Percentiles rank a stretch among this genome's conserved stretches.
Evolutionary conservation across 2,888 invertebrate genomes (phyloP).

Genomic region (Tenthredo livida): DNA sequence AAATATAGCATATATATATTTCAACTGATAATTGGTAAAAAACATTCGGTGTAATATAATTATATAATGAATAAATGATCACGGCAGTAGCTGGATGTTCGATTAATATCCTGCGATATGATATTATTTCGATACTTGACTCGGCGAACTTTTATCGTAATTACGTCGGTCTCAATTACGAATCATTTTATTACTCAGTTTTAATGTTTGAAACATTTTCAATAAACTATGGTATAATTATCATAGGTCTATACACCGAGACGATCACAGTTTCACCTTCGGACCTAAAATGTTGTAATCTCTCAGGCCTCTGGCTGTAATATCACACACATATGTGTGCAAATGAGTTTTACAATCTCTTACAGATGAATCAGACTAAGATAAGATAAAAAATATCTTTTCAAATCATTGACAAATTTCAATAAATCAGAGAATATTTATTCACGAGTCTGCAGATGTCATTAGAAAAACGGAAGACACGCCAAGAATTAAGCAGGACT

Average conservation of each 20-base stretch:
- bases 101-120: not conserved
- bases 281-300: conserved; percentile 8
- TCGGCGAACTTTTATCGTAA: not conserved
- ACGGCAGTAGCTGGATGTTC: not conserved
- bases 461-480: not conserved
- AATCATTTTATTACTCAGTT: not conserved
- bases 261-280: conserved; percentile 33
- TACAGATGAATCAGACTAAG: not conserved
- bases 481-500: not conserved
- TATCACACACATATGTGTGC: not conserved
- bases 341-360: not conserved
- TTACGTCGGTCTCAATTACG: not conserved
- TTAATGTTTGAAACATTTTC: not conserved
- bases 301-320: not conserved
- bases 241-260: not conserved
- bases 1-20: too few species aligned
- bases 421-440: not conserved
- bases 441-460: not conserved
- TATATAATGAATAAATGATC: not conserved
- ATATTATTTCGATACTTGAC: not conserved
- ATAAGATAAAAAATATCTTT: not conserved
- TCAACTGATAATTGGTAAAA: not conserved
- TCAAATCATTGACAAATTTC: not conserved
- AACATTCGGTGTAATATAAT: not conserved
- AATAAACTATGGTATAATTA: not conserved